Conservation (phyloP, 2,888 invertebrate species). For the Eilema sororculum region DNA sequence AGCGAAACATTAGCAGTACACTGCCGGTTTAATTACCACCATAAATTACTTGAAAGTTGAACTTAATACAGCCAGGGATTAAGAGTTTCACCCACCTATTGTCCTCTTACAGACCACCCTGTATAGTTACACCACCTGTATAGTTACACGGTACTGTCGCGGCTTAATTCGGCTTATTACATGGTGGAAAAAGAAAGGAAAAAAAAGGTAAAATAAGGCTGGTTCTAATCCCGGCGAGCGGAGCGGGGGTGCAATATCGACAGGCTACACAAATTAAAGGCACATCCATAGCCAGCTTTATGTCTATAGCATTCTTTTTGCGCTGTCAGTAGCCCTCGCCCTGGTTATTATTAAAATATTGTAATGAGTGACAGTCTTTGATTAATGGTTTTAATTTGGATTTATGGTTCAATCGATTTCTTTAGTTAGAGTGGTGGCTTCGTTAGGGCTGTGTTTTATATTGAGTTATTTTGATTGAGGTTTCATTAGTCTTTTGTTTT, state of each 20-base stretch:
- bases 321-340: conserved; percentile 23
- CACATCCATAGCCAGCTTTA: conserved; percentile 36
- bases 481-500: not conserved
- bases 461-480: not conserved
- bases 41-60: conserved; percentile 51
- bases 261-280: conserved; percentile 64
- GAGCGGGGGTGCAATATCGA: conserved; percentile 62
- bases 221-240: conserved; percentile 50
- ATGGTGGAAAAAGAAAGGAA: conserved; percentile 59
- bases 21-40: conserved; percentile 42
- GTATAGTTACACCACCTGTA: conserved; percentile 12
- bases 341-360: conserved; percentile 48
- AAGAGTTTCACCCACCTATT: conserved; percentile 61
- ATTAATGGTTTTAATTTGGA: conserved; percentile 48
- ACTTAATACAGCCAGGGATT: conserved; percentile 55
- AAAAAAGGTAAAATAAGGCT: conserved; percentile 62
- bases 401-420: conserved; percentile 45
- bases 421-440: conserved; percentile 14
- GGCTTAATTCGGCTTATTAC: conserved; percentile 69
- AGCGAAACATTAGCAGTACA: conserved; percentile 36
- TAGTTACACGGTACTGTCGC: conserved; percentile 43
- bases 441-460: not conserved
- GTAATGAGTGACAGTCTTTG: conserved; percentile 51
- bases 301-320: conserved; percentile 33
- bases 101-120: conserved; percentile 54